Percentiles rank a stretch among this genome's conserved stretches.
Conservation (phyloP, 2,888 invertebrate genomes). For the Tholera decimalis region DNA sequence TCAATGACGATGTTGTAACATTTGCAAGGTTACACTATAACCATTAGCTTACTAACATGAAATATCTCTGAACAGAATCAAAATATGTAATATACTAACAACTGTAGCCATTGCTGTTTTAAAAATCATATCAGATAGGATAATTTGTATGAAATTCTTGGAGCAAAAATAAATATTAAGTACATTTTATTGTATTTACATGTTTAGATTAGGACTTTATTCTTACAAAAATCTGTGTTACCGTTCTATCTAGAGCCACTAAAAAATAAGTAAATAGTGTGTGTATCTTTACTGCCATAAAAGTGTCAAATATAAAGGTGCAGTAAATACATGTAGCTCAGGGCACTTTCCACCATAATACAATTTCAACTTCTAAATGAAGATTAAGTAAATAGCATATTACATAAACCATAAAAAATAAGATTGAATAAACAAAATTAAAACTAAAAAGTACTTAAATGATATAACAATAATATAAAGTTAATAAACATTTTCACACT, state of each 20-base stretch:
- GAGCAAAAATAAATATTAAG: background rate
- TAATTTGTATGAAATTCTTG: too few species aligned
- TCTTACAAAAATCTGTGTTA: background rate
- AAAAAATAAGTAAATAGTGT: background rate
- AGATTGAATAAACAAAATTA: background rate
- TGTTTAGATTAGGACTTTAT: background rate
- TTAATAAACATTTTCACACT: background rate
- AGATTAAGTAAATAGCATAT: background rate
- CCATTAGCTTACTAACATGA: slow-evolving; percentile 34
- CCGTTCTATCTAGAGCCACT: background rate
- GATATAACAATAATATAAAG: background rate
- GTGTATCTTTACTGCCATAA: background rate
- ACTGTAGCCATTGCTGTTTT: too few species aligned
- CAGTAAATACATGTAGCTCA: background rate
- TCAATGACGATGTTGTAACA: slow-evolving; percentile 33
- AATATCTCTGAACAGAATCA: slow-evolving; percentile 20
- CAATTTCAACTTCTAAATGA: background rate
- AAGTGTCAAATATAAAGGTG: background rate
- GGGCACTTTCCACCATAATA: background rate
- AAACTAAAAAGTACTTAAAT: background rate
- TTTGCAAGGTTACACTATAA: slow-evolving; percentile 48
- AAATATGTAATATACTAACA: too few species aligned
- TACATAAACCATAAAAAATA: background rate
- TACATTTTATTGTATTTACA: slow-evolving; percentile 1
- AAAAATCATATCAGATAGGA: too few species aligned